Conservation (phyloP, 1,140 invertebrate species). For the Zaprionus capensis region DNA sequence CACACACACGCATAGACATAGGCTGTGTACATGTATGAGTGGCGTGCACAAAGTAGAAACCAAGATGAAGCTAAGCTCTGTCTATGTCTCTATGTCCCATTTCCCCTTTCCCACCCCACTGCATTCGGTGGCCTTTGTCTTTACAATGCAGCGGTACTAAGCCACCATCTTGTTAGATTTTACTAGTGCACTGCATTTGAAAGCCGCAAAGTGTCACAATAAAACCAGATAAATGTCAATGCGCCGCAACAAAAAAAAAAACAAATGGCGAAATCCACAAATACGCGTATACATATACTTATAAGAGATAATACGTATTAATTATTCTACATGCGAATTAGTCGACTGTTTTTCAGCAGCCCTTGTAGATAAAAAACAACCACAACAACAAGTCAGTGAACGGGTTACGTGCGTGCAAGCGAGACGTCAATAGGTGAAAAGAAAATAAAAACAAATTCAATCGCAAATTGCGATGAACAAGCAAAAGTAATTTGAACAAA, state of each 20-base stretch:
- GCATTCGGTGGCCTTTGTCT: slow-evolving; percentile 18
- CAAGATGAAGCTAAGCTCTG: not conserved
- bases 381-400: slow-evolving; percentile 38
- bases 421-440: slow-evolving; percentile 38
- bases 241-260: not conserved
- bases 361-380: slow-evolving; percentile 25
- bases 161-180: slow-evolving; percentile 60
- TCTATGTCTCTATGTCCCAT: not conserved
- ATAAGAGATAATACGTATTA: slow-evolving; percentile 14
- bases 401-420: slow-evolving; percentile 60
- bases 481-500: slow-evolving; percentile 67
- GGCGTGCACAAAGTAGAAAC: slow-evolving; percentile 18
- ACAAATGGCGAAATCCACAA: slow-evolving; percentile 12
- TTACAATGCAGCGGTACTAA: slow-evolving; percentile 33
- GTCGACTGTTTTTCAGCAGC: slow-evolving; percentile 31
- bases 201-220: slow-evolving; percentile 26
- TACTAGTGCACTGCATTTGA: slow-evolving; percentile 17
- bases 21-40: not conserved
- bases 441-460: slow-evolving; percentile 58
- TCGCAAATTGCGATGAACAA: slow-evolving; percentile 72
- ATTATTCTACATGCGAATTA: slow-evolving; percentile 29
- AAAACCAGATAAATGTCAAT: slow-evolving; percentile 46
- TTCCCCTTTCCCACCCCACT: not conserved
- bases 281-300: not conserved
- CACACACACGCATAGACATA: slow-evolving; percentile 17